phyloP scores from a whole-genome alignment of 2,797 vertebrate species.

The Acestrorhynchus altus region DNA sequence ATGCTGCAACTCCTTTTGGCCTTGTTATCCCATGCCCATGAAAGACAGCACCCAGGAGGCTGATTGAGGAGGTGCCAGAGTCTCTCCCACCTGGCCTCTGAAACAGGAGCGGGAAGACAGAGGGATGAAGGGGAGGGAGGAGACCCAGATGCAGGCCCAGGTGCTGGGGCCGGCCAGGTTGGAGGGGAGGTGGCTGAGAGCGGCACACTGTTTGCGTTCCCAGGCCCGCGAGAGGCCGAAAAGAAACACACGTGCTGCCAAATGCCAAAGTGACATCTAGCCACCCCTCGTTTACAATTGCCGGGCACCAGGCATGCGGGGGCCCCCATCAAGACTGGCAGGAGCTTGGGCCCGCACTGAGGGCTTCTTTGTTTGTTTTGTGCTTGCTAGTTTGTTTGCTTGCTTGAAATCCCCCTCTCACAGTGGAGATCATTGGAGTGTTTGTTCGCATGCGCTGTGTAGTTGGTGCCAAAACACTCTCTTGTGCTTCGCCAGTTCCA shows the following conservation, averaged over 20 bases:
- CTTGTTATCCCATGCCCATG: slow-evolving; percentile 59
- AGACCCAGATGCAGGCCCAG: slow-evolving; percentile 71
- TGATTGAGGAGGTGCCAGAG: slow-evolving; percentile 68
- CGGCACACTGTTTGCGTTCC: slow-evolving; percentile 79
- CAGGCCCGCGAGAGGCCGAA: slow-evolving; percentile 71
- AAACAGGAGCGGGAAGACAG: slow-evolving; percentile 44
- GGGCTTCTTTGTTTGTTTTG: slow-evolving; percentile 34
- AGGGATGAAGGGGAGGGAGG: slow-evolving; percentile 47
- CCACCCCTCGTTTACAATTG: slow-evolving; percentile 21
- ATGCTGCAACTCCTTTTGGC: slow-evolving; percentile 65
- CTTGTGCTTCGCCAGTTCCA: slow-evolving; percentile 17
- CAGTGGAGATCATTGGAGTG: slow-evolving; percentile 26
- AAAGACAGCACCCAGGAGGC: slow-evolving; percentile 61
- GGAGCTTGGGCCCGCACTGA: slow-evolving; percentile 20
- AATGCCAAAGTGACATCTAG: slow-evolving; percentile 33
- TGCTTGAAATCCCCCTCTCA: slow-evolving; percentile 45
- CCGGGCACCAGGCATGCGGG: slow-evolving; percentile 17
- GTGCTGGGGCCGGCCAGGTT: slow-evolving; percentile 76
- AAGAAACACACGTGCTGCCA: slow-evolving; percentile 36
- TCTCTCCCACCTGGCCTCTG: slow-evolving; percentile 73
- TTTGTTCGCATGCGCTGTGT: slow-evolving; percentile 38
- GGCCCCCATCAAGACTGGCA: slow-evolving; percentile 31
- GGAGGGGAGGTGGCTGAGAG: slow-evolving; percentile 74
- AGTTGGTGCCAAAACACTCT: slow-evolving; percentile 43
- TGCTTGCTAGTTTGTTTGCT: slow-evolving; percentile 52